Evolutionary conservation across 2,797 vertebrate genomes (phyloP).

Genomic region (Dromococcyx pavoninus): DNA sequence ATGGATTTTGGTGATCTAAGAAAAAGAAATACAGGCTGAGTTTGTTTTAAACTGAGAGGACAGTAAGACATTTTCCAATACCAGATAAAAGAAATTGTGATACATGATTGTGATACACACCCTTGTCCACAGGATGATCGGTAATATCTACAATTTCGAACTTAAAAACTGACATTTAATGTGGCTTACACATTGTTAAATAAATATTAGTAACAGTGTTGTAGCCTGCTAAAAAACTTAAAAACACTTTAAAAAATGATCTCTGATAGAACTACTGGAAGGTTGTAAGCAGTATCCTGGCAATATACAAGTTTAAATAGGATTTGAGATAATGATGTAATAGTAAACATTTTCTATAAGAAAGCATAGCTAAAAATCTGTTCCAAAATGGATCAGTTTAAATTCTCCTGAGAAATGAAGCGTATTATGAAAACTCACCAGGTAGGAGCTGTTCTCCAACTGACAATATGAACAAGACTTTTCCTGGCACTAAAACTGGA

Average conservation of each 20-base stretch:
- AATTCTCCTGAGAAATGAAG: background rate
- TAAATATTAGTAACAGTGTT: background rate
- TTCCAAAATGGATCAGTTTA: background rate
- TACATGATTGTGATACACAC: too few species aligned
- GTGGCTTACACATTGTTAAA: background rate
- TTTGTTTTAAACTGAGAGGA: background rate
- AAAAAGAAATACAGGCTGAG: background rate
- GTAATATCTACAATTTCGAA: background rate
- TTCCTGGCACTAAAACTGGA: background rate
- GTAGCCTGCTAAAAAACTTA: background rate
- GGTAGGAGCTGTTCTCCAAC: background rate
- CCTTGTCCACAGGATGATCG: background rate
- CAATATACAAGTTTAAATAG: background rate
- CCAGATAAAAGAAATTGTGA: background rate
- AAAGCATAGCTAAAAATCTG: background rate
- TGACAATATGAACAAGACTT: background rate
- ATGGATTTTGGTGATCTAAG: background rate
- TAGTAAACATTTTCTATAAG: background rate
- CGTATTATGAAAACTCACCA: background rate
- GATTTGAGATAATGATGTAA: background rate
- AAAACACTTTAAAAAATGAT: background rate
- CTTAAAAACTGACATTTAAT: background rate
- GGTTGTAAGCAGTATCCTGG: background rate
- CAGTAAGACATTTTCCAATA: background rate
- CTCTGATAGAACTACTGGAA: background rate